Base-by-base conservation (phyloP, 2,113 vertebrate genomes). In the Nesogale talazaci region DNA sequence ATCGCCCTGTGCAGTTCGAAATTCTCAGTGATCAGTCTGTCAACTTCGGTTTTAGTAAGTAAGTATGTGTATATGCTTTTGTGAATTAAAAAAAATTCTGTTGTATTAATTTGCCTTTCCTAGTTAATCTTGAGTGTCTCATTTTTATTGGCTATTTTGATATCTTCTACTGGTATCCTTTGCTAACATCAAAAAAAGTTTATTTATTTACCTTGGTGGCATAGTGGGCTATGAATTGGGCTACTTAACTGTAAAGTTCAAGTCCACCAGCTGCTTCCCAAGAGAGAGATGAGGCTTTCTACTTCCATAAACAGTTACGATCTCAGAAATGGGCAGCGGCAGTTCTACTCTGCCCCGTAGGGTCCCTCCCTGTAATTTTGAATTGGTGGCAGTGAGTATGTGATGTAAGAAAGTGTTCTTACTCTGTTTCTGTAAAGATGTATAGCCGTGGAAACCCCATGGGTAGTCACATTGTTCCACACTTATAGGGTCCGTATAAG, bases 11-110 rank as follows among this genome's bases (percentile, higher is more conserved):
- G 92, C 97, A 98, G 29, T 99, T 99, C 97, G 99, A 99, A 96
- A 98, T 99, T 88, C 95, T 99, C 91, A 99, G 99, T 89, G 99
- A 99, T 90, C 99, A 99, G 95, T 98, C 98, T 7, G 98, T 99
- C 93, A 99, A 99, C 97, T 99, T 99, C 96, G 98, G 98, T 95
- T 98, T 98, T 88, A 99, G 99, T 97, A 98, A 98, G 99, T 99
- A 98, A 98, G 99, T 98, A 92, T 67, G 3, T 92, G 96, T 82
- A 63, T 74, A 36, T 90, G 67, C 29, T 69, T 11, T 20, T 52
- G 1, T 20, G 14, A 83, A n/a, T 88, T 15, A 96, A n/a, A n/a
- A n/a, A n/a, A n/a, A n/a, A n/a, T n/a, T 38, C 84, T 86, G 1
- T 81, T 83, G 1, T 82, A n/a, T 67, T 84, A 72, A 69, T 76